Percentiles rank a stretch among this genome's conserved stretches.
phyloP scores from a whole-genome alignment of 2,888 invertebrate genomes.

The Orchesella flavescens region DNA sequence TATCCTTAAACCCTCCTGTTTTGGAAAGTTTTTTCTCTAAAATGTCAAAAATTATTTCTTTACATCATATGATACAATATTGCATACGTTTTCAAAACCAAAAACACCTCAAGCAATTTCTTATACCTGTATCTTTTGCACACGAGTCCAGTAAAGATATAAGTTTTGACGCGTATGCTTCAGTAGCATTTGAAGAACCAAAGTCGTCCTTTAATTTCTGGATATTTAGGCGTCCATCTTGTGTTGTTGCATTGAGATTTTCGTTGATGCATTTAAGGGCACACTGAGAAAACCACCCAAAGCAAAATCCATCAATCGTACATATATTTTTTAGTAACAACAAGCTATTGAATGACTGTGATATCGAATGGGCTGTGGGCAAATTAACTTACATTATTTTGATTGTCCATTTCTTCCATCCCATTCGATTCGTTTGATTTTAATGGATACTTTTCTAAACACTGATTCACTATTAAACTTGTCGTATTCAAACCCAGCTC shows the following conservation, averaged over 20 bases:
- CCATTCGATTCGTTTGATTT: constrained; percentile 17
- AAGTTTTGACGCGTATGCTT: constrained; percentile 27
- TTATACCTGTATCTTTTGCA: constrained; percentile 42
- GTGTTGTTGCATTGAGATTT: constrained; percentile 48
- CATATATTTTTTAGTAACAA: no score
- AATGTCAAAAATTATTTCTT: not conserved
- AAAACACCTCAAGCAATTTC: no score
- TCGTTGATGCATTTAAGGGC: constrained; percentile 55
- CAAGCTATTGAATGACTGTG: no score
- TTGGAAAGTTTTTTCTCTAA: not conserved
- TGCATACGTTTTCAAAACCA: no score
- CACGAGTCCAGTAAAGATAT: constrained; percentile 32
- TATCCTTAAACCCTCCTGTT: constrained; percentile 36
- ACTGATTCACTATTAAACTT: constrained; percentile 28
- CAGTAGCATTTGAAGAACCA: constrained; percentile 12
- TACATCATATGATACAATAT: no score
- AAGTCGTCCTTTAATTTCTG: constrained; percentile 16
- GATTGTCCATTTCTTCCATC: constrained; percentile 24
- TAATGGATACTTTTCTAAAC: constrained; percentile 20
- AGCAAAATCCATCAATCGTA: no score
- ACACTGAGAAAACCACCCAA: constrained; percentile 25
- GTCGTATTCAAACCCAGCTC: not conserved
- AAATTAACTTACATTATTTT: constrained; percentile 53
- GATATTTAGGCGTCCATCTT: constrained; percentile 25
- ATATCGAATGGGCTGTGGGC: no score